phyloP scores from a whole-genome alignment of 2,888 invertebrate genomes.

The Cremastinae sp. region DNA sequence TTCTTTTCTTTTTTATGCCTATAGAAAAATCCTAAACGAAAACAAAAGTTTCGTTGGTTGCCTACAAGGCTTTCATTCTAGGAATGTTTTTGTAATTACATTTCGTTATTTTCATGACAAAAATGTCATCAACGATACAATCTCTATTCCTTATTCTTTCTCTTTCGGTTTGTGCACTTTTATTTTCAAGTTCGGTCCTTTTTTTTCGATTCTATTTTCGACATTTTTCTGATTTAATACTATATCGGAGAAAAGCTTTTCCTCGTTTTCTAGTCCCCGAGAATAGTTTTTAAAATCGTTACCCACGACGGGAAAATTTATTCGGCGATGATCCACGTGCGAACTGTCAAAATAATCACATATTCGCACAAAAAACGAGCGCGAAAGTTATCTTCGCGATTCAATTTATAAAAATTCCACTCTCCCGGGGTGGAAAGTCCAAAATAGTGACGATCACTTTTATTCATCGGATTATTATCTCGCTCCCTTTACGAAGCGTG shows the following conservation, averaged over 20 bases:
- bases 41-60: constrained; percentile 40
- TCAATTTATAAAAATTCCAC: neutral
- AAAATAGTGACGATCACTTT: too few species aligned
- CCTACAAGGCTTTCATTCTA: constrained; percentile 24
- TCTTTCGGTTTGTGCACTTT: neutral
- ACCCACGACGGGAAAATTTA: constrained; percentile 35
- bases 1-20: constrained; percentile 13
- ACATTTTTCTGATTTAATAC: constrained; percentile 16
- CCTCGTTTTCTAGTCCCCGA: neutral
- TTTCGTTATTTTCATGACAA: constrained; percentile 5
- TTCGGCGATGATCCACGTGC: constrained; percentile 48
- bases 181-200: neutral
- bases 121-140: too few species aligned
- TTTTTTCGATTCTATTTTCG: neutral
- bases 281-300: constrained; percentile 1
- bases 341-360: constrained; percentile 32
- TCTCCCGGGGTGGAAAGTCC: too few species aligned
- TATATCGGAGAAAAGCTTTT: neutral
- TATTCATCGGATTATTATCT: too few species aligned
- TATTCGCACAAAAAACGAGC: constrained; percentile 34
- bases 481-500: neutral
- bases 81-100: constrained; percentile 55
- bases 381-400: constrained; percentile 7
- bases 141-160: neutral
- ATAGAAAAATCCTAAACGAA: constrained; percentile 42